phyloP scores from a whole-genome alignment of 2,113 vertebrate species.

The Urocitellus parryii region DNA sequence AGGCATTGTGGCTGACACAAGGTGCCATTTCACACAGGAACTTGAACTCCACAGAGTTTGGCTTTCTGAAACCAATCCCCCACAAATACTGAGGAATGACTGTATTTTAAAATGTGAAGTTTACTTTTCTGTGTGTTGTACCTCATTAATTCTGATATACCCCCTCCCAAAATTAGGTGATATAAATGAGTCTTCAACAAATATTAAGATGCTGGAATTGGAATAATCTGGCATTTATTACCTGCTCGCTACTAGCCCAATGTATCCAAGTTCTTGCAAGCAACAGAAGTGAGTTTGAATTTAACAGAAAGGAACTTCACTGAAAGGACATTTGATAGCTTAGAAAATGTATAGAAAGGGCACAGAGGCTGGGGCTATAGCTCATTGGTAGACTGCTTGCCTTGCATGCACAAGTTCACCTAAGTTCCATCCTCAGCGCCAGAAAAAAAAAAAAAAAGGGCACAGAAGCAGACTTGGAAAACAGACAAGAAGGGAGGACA shows the following conservation, averaged over 20 bases:
- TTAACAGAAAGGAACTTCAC: background rate
- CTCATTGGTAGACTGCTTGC: too few relatives aligned
- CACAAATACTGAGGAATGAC: background rate
- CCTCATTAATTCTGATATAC: background rate
- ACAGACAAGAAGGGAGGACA: background rate
- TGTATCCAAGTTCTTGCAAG: background rate
- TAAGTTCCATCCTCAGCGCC: too few relatives aligned
- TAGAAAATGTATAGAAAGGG: background rate
- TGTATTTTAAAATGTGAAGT: slow-evolving; percentile 27
- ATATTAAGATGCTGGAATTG: background rate
- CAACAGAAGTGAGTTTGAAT: slow-evolving; percentile 29
- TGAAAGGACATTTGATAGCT: slow-evolving; percentile 5
- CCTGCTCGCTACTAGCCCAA: background rate
- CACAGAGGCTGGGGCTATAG: background rate
- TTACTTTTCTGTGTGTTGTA: slow-evolving; percentile 48
- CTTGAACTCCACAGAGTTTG: background rate
- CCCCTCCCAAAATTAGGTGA: background rate
- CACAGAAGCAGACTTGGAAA: background rate
- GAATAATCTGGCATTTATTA: background rate
- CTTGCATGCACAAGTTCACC: too few relatives aligned
- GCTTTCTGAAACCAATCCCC: background rate
- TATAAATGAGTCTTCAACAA: background rate
- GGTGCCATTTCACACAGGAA: too few relatives aligned
- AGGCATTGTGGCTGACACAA: too few relatives aligned
- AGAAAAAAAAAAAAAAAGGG: background rate